Base-by-base conservation (phyloP, 1,140 invertebrate genomes). In the Octopus sinensis region DNA sequence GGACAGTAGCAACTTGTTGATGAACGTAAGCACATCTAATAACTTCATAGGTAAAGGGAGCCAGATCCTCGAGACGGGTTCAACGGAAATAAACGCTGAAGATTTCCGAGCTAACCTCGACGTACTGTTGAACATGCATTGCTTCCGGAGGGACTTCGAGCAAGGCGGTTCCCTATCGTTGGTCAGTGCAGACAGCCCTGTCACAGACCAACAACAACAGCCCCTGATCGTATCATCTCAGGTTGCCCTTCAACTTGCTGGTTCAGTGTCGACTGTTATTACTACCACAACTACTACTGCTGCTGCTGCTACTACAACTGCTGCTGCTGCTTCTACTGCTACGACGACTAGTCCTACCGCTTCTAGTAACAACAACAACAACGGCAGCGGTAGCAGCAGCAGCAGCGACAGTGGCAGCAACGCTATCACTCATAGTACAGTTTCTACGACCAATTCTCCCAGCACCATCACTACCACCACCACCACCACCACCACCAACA, bases 21-120 rank as follows among this genome's bases (percentile, higher is more conserved):
- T 73, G 4, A 54, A 82, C 13, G 81, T 83, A 53, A 79, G 53
- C 23, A 13, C 54, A 0, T 12, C 71, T 52, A 81, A 80, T 43
- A 82, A 68, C 23, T 80, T 81, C 51, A 82, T 23, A 80, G 52
- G 80, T 78, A 6, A 79, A 80, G 75, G 81, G 54, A 13, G 80
- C 78, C 52, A 82, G 83, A 81, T 83, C 68, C 30, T 6, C 4
- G 30, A 13, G 68, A 73, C 30, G 4, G 68, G 68, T n/a, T 23
- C 5, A 73, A 23, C 30, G 6, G 13, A 6, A 17, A 73, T n/a
- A 5, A 23, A 73, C 5, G 68, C 30, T 7, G 68, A 73, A 73
- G 68, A 73, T 4, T 73, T 73, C 30, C 17, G 30, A 73, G 17
- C 68, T 23, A 73, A 73, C 6, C 68, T 73, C 68, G 30, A 73